Evolutionary conservation across 1,140 invertebrate species (phyloP).

Genomic region (Drosophila cardini): DNA sequence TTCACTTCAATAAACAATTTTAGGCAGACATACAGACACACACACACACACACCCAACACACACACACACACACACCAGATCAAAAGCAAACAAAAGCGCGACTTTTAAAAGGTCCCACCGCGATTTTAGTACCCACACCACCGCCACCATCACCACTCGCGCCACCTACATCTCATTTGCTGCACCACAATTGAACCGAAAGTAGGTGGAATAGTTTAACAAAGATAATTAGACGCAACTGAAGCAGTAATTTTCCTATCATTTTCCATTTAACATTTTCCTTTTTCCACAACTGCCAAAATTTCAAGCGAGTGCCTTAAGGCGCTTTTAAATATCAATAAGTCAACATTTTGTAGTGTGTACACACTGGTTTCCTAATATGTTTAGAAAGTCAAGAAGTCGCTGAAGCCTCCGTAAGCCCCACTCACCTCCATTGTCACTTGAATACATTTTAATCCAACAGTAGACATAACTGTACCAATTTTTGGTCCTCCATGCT

Average conservation of each 20-base stretch:
- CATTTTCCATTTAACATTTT: slow-evolving; percentile 1
- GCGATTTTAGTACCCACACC: background rate
- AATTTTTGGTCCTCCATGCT: background rate
- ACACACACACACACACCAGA: slow-evolving; percentile 28
- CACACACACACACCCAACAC: slow-evolving; percentile 23
- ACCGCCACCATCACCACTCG: background rate
- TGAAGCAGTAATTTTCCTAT: slow-evolving; percentile 8
- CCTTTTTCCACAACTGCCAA: too few relatives aligned
- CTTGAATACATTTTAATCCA: background rate
- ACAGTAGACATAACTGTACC: too few relatives aligned
- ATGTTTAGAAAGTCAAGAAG: background rate
- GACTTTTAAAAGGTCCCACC: slow-evolving; percentile 43
- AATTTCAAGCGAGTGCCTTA: too few relatives aligned
- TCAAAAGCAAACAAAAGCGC: slow-evolving; percentile 44
- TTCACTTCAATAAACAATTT: slow-evolving; percentile 82
- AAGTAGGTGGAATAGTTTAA: slow-evolving; percentile 13
- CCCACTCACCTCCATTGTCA: background rate
- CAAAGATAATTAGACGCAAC: slow-evolving; percentile 11
- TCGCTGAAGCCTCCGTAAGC: background rate
- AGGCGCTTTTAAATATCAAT: background rate
- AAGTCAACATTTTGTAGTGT: background rate
- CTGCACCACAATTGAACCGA: slow-evolving; percentile 26
- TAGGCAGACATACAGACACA: slow-evolving; percentile 37
- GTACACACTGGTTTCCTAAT: background rate
- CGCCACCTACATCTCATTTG: background rate